These are phyloP conservation scores for Conomelus anceps DNA, from an alignment of 2,888 invertebrate genomes.

Conservation along the genomic window DNA sequence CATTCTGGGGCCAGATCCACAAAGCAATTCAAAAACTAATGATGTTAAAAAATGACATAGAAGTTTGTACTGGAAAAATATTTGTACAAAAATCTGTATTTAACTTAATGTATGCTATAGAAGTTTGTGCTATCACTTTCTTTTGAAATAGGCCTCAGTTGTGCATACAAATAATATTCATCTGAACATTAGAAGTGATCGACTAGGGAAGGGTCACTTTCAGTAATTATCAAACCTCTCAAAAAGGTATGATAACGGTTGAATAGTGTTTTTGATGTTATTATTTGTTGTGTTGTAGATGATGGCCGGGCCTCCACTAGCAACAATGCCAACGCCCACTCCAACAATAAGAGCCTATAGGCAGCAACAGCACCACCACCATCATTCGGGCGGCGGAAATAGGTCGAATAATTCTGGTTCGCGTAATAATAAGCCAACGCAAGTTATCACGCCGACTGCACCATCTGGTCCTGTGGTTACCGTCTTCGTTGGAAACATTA, in stretches of 20 bases:
- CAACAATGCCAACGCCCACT: conserved; percentile 39
- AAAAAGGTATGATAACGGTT: background rate
- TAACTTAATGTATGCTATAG: too few relatives aligned
- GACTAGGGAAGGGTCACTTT: too few relatives aligned
- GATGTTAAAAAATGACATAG: too few relatives aligned
- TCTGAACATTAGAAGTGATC: too few relatives aligned
- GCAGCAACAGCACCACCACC: conserved; percentile 13
- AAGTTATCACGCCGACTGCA: conserved; percentile 4
- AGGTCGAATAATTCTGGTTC: background rate
- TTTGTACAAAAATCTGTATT: too few relatives aligned
- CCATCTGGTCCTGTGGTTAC: conserved; percentile 80
- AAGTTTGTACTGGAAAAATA: too few relatives aligned
- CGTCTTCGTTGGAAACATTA: conserved; percentile 95
- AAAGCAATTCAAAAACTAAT: too few relatives aligned
- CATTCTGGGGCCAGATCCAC: too few relatives aligned
- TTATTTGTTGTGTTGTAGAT: conserved; percentile 43
- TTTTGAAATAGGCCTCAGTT: too few relatives aligned
- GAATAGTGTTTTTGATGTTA: background rate
- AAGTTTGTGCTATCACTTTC: too few relatives aligned
- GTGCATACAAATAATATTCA: too few relatives aligned
- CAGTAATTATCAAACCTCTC: too few relatives aligned
- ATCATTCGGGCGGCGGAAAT: conserved; percentile 8
- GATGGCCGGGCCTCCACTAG: conserved; percentile 47
- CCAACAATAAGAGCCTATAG: conserved; percentile 34
- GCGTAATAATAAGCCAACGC: conserved; percentile 16